Conservation (phyloP, 2,888 invertebrate species). For the Neelides folsomi region DNA sequence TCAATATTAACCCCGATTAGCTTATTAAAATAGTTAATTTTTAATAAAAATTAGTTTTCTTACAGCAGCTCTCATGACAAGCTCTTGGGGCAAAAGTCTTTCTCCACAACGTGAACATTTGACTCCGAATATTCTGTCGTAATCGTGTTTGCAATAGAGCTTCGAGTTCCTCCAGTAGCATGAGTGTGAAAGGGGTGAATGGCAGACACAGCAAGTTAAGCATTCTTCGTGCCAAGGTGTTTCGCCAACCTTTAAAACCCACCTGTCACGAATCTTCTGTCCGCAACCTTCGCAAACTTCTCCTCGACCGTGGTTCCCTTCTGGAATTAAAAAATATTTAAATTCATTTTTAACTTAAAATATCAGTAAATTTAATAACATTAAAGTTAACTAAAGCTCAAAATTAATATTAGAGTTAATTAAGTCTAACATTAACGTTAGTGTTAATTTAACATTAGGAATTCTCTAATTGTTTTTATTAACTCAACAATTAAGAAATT, state of each 20-base stretch:
- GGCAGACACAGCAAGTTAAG: conserved; percentile 87
- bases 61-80: conserved; percentile 78
- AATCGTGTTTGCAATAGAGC: conserved; percentile 92
- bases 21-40: too few relatives aligned
- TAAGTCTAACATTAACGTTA: too few relatives aligned
- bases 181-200: conserved; percentile 73
- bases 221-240: conserved; percentile 95
- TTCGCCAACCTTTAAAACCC: conserved; percentile 85
- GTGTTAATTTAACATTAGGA: too few relatives aligned
- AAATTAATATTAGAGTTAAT: too few relatives aligned
- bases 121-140: conserved; percentile 89
- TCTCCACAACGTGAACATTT: conserved; percentile 88
- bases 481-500: too few relatives aligned
- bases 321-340: not conserved
- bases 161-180: conserved; percentile 90
- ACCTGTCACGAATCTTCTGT: conserved; percentile 85
- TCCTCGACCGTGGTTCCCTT: conserved; percentile 13
- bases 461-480: too few relatives aligned
- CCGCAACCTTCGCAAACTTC: conserved; percentile 91
- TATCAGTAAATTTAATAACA: too few relatives aligned
- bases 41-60: conserved; percentile 17
- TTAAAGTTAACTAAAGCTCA: too few relatives aligned
- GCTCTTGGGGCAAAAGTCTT: conserved; percentile 76
- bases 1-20: too few relatives aligned
- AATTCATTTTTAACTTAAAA: too few relatives aligned